Percentiles rank a stretch among this genome's conserved stretches.
Evolutionary conservation across 1,140 invertebrate species (phyloP).

Genomic region (Spodoptera litura): DNA sequence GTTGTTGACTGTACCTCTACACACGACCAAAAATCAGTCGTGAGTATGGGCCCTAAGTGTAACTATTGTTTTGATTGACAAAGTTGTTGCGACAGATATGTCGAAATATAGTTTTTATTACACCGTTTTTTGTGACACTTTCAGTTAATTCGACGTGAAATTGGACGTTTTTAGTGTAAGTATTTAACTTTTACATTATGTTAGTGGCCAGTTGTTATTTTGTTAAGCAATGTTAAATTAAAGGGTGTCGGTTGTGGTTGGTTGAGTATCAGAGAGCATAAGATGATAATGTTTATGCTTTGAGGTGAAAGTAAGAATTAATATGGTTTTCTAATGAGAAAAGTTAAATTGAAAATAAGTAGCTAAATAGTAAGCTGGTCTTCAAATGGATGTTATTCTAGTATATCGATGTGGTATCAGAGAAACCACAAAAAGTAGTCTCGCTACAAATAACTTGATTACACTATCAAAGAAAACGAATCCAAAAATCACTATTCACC

Average conservation of each 20-base stretch:
- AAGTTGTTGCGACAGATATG: slow-evolving; percentile 31
- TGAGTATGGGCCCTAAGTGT: slow-evolving; percentile 5
- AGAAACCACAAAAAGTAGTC: no score
- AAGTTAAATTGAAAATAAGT: no score
- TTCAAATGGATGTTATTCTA: no score
- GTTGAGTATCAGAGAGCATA: background rate
- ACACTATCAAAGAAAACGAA: background rate
- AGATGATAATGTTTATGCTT: no score
- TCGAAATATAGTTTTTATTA: slow-evolving; percentile 36
- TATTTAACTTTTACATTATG: slow-evolving; percentile 41
- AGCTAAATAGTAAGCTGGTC: no score
- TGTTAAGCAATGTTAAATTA: slow-evolving; percentile 8
- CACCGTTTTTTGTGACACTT: slow-evolving; percentile 28
- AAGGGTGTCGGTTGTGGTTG: background rate
- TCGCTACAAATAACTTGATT: no score
- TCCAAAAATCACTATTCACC: background rate
- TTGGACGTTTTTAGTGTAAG: slow-evolving; percentile 30
- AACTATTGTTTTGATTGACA: slow-evolving; percentile 23
- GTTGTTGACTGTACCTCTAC: no score
- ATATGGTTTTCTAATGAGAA: no score
- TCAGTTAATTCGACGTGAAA: slow-evolving; percentile 41
- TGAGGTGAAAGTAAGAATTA: no score
- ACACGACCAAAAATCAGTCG: background rate
- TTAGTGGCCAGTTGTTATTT: background rate
- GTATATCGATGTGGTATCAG: no score